Base-by-base conservation (phyloP, 2,888 invertebrate genomes). In the Pasiphila rectangulata region DNA sequence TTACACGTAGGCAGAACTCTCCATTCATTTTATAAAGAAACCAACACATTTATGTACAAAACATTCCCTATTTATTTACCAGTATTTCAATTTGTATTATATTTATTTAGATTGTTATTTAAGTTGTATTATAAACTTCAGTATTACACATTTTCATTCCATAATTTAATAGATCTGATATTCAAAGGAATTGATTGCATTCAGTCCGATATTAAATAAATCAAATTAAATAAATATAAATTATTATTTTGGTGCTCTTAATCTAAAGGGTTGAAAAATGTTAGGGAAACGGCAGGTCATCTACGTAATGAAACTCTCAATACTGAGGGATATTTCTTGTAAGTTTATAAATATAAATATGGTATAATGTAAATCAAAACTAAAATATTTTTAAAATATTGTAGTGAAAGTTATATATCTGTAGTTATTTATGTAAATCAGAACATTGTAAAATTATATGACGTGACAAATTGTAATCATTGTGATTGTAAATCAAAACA, bases 301-400 rank as follows among this genome's bases (percentile, higher is more conserved):
- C 54, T 13, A 9, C 42, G 19, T 27, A 39, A 16, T 15, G 15
- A 21, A 35, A 59, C 50, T 44, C 39, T 57, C 57, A 58, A 54
- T 53, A 27, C 15, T 3, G 27, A 60, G 58, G 58, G 59, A 64
- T 46, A 46, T 43, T 59, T 56, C 48, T 24, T 59, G 54, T 59
- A 59, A n/a, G n/a, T n/a, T n/a, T n/a, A n/a, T n/a, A n/a, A n/a
- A n/a, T 51, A 56, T 56, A 56, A 50, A 68, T 51, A 55, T 61
- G 41, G 57, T 58, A 57, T 49, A 61, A 62, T 61, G 64, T 75
- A 70, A 67, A 67, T 64, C 79, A 78, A 79, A 75, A 79, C 71
- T 81, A 76, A 51, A 70, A 79, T 82, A 81, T 82, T 82, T 82
- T 81, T 79, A 80, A 81, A 78, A 65, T 79, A 78, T 74, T 74